Evolutionary conservation across 2,888 invertebrate species (phyloP), one percentile per base, ranked within the genome.

Genomic region (Cynaeus angustus): DNA sequence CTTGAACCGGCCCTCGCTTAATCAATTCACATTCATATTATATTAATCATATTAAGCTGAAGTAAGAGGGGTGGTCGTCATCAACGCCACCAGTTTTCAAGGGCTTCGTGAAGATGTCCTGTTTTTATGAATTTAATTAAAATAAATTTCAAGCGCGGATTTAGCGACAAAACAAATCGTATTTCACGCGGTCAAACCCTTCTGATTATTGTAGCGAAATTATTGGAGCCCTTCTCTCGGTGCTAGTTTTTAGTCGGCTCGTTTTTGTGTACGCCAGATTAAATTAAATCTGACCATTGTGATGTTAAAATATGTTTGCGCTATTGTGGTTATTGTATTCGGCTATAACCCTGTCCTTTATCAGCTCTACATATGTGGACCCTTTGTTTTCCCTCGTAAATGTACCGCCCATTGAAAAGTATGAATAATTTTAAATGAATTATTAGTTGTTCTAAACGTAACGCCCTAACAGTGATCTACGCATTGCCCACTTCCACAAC

Each of bases 281-380:
- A 82, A 84, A 83, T 84, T 83, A 83, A 84, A 83, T 83, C 83
- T 82, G 77, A 74, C 75, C 77, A 82, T 83, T 83, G 83, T 83
- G 74, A 83, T 83, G 82, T 75, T 82, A 83, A 83, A 83, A 83
- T 80, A 81, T 83, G 83, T 83, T 83, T 80, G 80, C 78, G 77
- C 81, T 74, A 81, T 81, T 83, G 83, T 81, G 81, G 82, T 80
- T 78, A 82, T 82, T 81, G 80, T 81, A 73, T 73, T 77, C 75
- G 76, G 78, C 75, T 78, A 78, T 79, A 82, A 81, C 82, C 83
- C 81, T 72, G 78, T 80, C 80, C 80, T 83, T 81, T 81, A 82
- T 81, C 80, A 79, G 79, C 79, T 81, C 78, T 79, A 78, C 80
- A 80, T 79, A 80, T 79, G 79, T 77, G 78, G 74, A 78, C 71